phyloP scores from a whole-genome alignment of 2,113 vertebrate species.

The Athene noctua region DNA sequence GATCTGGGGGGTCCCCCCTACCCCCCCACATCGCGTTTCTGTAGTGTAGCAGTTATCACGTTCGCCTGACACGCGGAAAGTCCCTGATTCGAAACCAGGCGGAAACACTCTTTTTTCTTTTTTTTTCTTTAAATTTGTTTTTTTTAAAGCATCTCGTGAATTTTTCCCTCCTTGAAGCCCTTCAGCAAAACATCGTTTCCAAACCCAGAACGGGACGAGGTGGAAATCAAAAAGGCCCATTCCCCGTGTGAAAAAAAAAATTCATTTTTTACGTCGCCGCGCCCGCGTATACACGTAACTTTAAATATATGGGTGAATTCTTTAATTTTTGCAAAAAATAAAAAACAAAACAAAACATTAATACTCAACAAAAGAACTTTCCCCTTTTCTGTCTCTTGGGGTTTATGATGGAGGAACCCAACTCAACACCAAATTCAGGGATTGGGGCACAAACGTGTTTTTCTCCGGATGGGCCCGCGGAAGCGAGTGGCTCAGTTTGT shows the following conservation, averaged over 20 bases:
- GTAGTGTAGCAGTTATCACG: constrained; percentile 67
- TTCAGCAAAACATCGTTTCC: too few relatives aligned
- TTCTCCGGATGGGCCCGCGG: too few relatives aligned
- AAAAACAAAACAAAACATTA: too few relatives aligned
- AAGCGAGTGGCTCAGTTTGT: rapidly evolving
- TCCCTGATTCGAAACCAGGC: constrained; percentile 58
- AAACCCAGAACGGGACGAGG: too few relatives aligned
- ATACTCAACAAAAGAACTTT: not conserved
- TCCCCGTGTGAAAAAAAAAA: not conserved
- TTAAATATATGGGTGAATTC: too few relatives aligned
- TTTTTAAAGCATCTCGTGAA: too few relatives aligned
- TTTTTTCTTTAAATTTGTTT: not conserved
- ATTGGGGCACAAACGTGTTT: rapidly evolving
- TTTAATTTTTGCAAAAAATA: not conserved
- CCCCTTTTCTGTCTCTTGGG: not conserved
- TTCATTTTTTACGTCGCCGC: rapidly evolving
- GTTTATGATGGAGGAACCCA: not conserved
- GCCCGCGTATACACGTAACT: not conserved
- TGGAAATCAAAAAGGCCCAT: too few relatives aligned
- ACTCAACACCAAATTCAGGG: too few relatives aligned
- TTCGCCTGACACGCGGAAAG: constrained; percentile 66
- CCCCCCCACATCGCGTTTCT: rapidly evolving
- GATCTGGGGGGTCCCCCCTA: rapidly evolving
- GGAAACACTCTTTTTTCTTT: not conserved
- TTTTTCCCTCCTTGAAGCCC: rapidly evolving